These are phyloP conservation scores for Phylloscopus trochilus DNA, from an alignment of 2,113 vertebrate genomes.

Conservation along the genomic window DNA sequence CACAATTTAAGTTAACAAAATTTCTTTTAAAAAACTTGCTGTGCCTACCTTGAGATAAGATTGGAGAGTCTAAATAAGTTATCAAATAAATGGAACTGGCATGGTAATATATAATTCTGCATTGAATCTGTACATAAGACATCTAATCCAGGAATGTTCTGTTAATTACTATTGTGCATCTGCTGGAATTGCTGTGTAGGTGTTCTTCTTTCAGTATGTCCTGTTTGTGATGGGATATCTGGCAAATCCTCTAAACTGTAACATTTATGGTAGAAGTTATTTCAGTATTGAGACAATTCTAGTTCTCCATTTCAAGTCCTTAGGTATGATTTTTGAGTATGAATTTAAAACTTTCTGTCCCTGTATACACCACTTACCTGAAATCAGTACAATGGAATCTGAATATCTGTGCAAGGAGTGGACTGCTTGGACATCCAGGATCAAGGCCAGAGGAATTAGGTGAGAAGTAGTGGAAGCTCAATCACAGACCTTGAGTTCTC, in stretches of 20 bases:
- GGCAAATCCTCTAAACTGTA: neutral
- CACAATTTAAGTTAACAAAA: constrained; percentile 3
- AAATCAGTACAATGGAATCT: neutral
- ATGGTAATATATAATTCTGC: neutral
- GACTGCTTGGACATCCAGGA: neutral
- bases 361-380: neutral
- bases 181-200: neutral
- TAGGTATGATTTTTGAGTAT: neutral
- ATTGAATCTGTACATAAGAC: neutral
- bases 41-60: constrained; percentile 30
- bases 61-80: neutral
- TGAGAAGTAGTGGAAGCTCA: neutral
- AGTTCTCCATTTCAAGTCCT: neutral
- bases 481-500: neutral
- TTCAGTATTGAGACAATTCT: fast-evolving
- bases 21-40: constrained; percentile 12
- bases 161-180: neutral
- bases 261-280: neutral
- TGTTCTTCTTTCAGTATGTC: neutral
- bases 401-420: neutral
- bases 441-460: neutral
- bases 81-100: neutral
- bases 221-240: neutral
- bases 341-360: neutral
- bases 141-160: neutral